Evolutionary conservation across 2,113 vertebrate genomes (phyloP).

Genomic region (Glareola pratincola): DNA sequence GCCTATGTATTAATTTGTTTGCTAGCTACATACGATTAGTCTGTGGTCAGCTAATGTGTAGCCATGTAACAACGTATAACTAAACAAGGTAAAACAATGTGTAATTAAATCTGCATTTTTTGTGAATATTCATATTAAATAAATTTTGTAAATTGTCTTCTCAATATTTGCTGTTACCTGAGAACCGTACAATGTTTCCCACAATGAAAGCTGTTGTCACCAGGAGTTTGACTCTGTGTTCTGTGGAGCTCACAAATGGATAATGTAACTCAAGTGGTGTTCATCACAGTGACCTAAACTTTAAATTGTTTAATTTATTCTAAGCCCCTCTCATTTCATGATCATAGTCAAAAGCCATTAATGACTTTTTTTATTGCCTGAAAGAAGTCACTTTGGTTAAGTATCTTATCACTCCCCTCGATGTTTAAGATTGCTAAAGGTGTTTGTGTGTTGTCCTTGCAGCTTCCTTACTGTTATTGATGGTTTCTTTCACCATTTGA

Average conservation of each 20-base stretch:
- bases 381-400: not conserved
- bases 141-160: not conserved
- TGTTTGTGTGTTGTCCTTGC: not conserved
- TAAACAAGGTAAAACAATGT: not conserved
- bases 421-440: not conserved
- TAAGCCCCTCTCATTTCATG: not conserved
- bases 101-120: not conserved
- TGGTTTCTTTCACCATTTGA: not conserved
- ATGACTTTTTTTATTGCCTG: not conserved
- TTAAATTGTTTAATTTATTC: not conserved
- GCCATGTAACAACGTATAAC: not conserved
- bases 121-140: not conserved
- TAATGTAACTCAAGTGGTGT: not conserved
- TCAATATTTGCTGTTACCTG: not conserved
- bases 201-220: not conserved
- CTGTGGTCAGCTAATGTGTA: not conserved
- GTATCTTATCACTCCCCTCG: not conserved
- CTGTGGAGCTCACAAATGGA: not conserved
- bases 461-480: not conserved
- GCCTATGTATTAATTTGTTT: not conserved
- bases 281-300: not conserved
- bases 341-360: not conserved
- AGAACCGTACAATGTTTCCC: not conserved
- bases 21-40: not conserved
- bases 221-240: not conserved